phyloP scores from a whole-genome alignment of 2,888 invertebrate genomes.

The Dioctria rufipes region DNA sequence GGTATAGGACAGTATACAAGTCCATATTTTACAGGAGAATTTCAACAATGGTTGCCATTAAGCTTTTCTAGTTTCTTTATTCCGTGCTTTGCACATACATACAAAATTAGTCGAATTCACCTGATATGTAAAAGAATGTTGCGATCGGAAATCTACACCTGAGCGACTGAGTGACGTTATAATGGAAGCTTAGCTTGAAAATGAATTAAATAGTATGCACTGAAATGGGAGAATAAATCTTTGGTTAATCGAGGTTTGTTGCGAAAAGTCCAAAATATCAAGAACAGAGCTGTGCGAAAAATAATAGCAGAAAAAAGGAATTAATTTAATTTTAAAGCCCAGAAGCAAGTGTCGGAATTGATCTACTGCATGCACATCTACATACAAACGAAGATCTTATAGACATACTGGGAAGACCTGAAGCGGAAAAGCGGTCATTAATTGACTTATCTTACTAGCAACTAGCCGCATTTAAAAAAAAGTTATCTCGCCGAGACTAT shows the following conservation, averaged over 20 bases:
- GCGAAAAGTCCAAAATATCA: background rate
- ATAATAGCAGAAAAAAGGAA: background rate
- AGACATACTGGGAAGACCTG: background rate
- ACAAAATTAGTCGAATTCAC: background rate
- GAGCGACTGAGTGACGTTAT: background rate
- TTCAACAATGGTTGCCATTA: background rate
- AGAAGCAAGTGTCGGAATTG: conserved; percentile 17
- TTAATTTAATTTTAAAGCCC: background rate
- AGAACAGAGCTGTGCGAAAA: background rate
- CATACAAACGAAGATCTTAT: no score
- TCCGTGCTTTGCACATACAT: background rate
- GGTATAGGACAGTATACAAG: no score
- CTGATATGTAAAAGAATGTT: conserved; percentile 32
- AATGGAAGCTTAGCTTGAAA: background rate
- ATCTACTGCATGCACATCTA: no score
- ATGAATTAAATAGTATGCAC: background rate
- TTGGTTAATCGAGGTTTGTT: background rate
- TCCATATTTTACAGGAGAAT: background rate
- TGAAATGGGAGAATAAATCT: background rate
- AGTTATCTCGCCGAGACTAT: background rate
- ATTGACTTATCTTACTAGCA: background rate
- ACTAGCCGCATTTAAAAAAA: background rate
- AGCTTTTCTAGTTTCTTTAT: background rate
- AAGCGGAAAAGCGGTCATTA: conserved; percentile 27
- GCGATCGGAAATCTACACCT: conserved; percentile 18